phyloP scores from a whole-genome alignment of 2,797 vertebrate genomes.

The Sebastes miniatus region DNA sequence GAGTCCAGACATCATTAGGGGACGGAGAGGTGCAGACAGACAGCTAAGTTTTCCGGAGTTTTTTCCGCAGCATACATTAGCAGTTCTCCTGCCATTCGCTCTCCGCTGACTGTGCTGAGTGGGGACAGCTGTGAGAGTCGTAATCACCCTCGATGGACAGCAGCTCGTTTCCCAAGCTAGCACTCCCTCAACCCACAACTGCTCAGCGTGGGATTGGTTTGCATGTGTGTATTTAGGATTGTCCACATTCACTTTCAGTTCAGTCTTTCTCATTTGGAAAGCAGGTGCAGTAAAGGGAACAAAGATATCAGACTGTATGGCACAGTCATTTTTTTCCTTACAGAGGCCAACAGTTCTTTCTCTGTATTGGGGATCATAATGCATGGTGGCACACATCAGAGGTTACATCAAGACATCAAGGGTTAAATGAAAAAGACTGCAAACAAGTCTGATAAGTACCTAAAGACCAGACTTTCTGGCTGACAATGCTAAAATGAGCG shows the following conservation, averaged over 20 bases:
- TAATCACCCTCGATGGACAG: constrained; percentile 42
- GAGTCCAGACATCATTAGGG: constrained; percentile 21
- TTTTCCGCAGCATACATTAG: constrained; percentile 15
- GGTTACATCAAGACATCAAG: too few species aligned
- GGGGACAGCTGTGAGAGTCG: constrained; percentile 65
- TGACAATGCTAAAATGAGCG: neutral
- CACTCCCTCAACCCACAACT: constrained; percentile 14
- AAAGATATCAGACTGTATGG: neutral
- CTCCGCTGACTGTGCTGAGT: constrained; percentile 43
- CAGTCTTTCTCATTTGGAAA: neutral
- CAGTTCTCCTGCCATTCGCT: constrained; percentile 22
- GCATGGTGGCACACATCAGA: too few species aligned
- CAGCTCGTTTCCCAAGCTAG: constrained; percentile 18
- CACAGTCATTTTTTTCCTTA: neutral
- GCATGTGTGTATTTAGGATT: neutral
- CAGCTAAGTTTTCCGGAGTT: constrained; percentile 21
- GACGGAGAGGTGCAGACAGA: constrained; percentile 37
- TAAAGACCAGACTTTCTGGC: neutral
- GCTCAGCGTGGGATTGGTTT: constrained; percentile 13
- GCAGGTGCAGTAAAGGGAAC: neutral
- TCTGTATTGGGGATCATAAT: too few species aligned
- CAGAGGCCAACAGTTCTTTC: neutral
- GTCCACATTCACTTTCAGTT: neutral
- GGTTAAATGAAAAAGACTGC: too few species aligned
- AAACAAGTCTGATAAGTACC: neutral